These are phyloP conservation scores for Pangasianodon gigas DNA, from an alignment of 2,113 vertebrate species.

Conservation along the genomic window DNA sequence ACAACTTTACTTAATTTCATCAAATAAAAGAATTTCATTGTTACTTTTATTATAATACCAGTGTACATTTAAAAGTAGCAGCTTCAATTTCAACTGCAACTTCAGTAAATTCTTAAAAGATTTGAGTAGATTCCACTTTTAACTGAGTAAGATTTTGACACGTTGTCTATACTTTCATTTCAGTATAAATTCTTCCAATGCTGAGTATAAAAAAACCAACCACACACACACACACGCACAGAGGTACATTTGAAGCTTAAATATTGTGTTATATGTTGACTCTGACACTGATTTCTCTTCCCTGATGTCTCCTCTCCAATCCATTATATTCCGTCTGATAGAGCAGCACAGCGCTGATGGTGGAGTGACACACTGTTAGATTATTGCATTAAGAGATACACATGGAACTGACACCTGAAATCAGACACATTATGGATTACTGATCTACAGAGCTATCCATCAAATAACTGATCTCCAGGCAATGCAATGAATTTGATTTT, in stretches of 20 bases:
- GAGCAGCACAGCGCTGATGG: not conserved
- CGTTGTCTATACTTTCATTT: not conserved
- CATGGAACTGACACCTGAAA: not conserved
- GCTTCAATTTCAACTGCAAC: too few species aligned
- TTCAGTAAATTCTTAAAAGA: not conserved
- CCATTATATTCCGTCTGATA: not conserved
- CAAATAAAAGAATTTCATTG: not conserved
- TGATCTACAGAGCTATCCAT: not conserved
- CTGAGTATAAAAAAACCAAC: not conserved
- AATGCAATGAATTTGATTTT: not conserved
- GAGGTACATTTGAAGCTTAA: not conserved
- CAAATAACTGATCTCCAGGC: not conserved
- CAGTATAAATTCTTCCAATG: not conserved
- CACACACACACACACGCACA: not conserved
- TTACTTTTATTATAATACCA: not conserved
- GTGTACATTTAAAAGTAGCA: not conserved
- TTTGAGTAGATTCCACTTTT: not conserved
- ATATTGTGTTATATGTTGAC: not conserved
- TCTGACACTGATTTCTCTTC: slow-evolving; percentile 8
- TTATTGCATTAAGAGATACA: not conserved
- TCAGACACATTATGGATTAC: slow-evolving; percentile 8
- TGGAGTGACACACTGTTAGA: not conserved
- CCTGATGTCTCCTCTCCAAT: not conserved
- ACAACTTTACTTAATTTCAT: too few species aligned
- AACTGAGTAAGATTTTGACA: not conserved